Evolutionary conservation across 2,888 invertebrate species (phyloP), one percentile per base, ranked within the genome.

Genomic region (Itoplectis maculator): DNA sequence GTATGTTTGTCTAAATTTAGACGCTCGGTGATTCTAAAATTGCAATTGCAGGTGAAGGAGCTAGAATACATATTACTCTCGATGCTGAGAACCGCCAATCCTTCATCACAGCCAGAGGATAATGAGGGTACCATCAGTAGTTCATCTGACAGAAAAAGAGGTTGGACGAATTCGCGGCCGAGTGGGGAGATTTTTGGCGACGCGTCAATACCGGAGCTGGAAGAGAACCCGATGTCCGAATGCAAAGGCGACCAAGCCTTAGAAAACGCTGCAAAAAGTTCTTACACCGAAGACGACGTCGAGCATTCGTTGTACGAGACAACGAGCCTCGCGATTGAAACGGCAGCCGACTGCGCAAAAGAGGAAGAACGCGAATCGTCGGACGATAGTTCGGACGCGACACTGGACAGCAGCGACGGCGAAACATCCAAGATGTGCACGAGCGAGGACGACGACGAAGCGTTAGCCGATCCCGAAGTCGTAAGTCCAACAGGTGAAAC

Each of bases 41-140:
- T 54, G 54, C 23, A 65, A 73, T 84, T 86, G 8, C 69, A 92
- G 92, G 90, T 92, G 2, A 91, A 91, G 84, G 89, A 92, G 81
- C 82, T 92, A 77, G 89, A 89, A 70, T 89, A 86, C 68, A 88
- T 92, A 69, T 89, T 91, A 13, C 85, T 90, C 66, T 87, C 89
- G 51, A 89, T 90, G 82, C 88, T 92, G 63, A 87, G 84, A 66
- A 82, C 88, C 23, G 82, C 86, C 29, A 54, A 66, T 66, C 61
- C 78, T 29, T 59, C 77, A 63, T 66, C 35, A 15, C 72, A 80
- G 37, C 20, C 45, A 20, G 81, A 83, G 8, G 79, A 79, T 13
- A 69, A 75, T 3, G 72, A 51, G 56, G 72, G 66, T 40, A 15
- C 29, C 63, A 85, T 59, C 61, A 82, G 72, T 63, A 76, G 61